Evolutionary conservation across 2,888 invertebrate genomes (phyloP).

Genomic region (Rutpela maculata): DNA sequence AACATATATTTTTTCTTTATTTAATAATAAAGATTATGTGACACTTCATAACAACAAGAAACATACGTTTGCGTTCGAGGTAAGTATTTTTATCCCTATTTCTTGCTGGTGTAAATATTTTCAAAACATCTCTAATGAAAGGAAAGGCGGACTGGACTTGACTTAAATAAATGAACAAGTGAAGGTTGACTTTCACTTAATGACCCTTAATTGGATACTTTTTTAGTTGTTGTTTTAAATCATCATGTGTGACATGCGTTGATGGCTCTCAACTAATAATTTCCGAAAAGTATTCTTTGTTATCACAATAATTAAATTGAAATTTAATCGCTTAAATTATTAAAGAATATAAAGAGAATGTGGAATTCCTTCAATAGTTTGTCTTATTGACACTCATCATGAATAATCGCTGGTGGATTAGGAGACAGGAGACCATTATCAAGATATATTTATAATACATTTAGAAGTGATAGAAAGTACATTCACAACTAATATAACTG

Average conservation of each 20-base stretch:
- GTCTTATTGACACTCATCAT: neutral
- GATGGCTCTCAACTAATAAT: neutral
- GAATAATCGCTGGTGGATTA: neutral
- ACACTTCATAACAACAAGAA: too few species aligned
- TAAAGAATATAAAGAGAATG: slow-evolving; percentile 13
- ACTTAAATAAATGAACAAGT: slow-evolving; percentile 3
- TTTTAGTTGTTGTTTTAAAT: neutral
- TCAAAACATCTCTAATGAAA: neutral
- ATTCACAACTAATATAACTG: neutral
- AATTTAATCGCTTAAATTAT: neutral
- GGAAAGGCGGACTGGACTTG: neutral
- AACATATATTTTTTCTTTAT: too few species aligned
- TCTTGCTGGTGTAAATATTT: neutral
- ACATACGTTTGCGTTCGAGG: too few species aligned
- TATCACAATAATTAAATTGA: slow-evolving; percentile 1
- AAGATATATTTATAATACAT: slow-evolving; percentile 1
- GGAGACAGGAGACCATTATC: neutral
- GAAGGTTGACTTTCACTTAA: slow-evolving; percentile 37
- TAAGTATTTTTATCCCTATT: too few species aligned
- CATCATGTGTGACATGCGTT: neutral
- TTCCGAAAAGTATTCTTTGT: neutral
- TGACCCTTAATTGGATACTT: slow-evolving; percentile 22
- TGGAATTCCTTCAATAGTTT: slow-evolving; percentile 3
- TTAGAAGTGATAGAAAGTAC: slow-evolving; percentile 10
- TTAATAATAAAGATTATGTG: too few species aligned